phyloP scores from a whole-genome alignment of 2,113 vertebrate genomes.

The Dicrurus megarhynchus region DNA sequence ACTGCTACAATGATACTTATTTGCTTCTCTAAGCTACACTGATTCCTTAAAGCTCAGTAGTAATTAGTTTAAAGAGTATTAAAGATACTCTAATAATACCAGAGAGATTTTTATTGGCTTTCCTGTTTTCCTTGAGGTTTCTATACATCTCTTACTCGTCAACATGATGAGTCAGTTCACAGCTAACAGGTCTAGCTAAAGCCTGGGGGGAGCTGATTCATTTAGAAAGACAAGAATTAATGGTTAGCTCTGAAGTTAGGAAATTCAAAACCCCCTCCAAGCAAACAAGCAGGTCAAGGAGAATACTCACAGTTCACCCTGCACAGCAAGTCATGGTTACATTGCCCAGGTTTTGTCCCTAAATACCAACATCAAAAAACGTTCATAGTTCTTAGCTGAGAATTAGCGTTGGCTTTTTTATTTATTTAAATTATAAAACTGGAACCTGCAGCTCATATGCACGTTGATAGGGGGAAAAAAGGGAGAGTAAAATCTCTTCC shows the following conservation, averaged over 20 bases:
- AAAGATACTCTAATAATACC: neutral
- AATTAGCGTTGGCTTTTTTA: neutral
- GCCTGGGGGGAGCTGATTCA: neutral
- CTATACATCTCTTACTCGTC: neutral
- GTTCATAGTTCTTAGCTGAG: neutral
- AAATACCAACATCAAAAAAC: neutral
- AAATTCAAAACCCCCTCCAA: neutral
- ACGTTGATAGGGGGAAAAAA: rapidly evolving
- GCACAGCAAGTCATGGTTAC: neutral
- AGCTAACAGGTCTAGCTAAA: neutral
- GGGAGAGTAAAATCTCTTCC: neutral
- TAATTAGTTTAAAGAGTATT: neutral
- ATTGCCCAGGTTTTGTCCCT: neutral
- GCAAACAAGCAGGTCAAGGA: neutral
- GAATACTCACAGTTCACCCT: neutral
- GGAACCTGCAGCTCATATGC: neutral
- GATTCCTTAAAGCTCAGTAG: conserved; percentile 1
- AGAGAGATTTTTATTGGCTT: neutral
- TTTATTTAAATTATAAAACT: neutral
- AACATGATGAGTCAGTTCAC: neutral
- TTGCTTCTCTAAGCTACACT: neutral
- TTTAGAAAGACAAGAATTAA: neutral
- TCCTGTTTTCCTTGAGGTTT: neutral
- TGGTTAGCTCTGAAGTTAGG: neutral
- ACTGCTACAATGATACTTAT: neutral